Base-by-base conservation (phyloP, 2,888 invertebrate genomes). In the Actias luna region DNA sequence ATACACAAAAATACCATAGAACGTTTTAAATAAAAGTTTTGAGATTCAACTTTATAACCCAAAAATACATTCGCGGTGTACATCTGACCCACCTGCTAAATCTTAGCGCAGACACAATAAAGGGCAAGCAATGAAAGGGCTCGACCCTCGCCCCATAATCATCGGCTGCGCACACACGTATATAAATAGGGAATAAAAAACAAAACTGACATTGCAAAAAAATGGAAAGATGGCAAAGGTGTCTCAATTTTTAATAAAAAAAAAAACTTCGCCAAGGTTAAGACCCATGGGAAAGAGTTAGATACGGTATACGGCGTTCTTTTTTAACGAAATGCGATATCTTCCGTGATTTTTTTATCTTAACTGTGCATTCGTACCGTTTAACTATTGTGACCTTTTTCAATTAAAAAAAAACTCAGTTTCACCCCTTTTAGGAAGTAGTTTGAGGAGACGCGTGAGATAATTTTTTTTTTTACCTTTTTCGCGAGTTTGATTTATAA, bases 251-350 rank as follows among this genome's bases (percentile, higher is more conserved):
- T 86, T 77, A 75, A 75, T 82, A 81, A 86, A 88, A 87, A 89
- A 84, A 87, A 88, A 87, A 89, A 84, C 73, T 81, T 82, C 83
- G 82, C 84, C 82, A 85, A 92, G 91, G 91, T 92, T 92, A 92
- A 92, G 92, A 92, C 86, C 88, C 92, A 89, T 92, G 92, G 91
- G 92, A 92, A 92, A 92, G 92, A 92, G 92, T 92, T 92, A 88
- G 88, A 82, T 82, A 82, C 82, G 85, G 75, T 80, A 69, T 76
- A 77, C 73, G 75, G 76, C 75, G 74, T 78, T 77, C 84, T 82
- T 83, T 84, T 87, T 85, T 79, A 76, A 77, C 78, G 80, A 79
- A 80, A 79, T 76, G 74, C 75, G 27, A 55, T 78, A 83, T 89
- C 89, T 90, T 89, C 86, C 86, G 86, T 68, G 69, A 80, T 83